Base-by-base conservation (phyloP, 2,113 vertebrate species). In the Stomatorhinus ivindoensis region DNA sequence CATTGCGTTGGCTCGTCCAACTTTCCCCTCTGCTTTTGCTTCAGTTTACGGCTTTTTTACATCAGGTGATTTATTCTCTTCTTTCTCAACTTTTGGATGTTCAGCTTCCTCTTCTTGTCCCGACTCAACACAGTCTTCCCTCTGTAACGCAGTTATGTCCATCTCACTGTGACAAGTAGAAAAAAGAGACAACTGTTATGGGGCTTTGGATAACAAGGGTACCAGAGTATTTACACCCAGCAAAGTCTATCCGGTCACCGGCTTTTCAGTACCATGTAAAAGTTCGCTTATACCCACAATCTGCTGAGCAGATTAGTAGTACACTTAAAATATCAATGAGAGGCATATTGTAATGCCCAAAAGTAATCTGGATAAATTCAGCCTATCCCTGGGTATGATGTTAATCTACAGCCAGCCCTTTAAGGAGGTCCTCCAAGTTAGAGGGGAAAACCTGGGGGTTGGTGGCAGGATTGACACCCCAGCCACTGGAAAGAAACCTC, bases 1-100 rank as follows among this genome's bases (percentile, higher is more conserved):
- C 42, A 96, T 92, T 90, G 97, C 96, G 1, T 95, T 97, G 27
- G 95, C 93, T 84, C 97, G 96, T 88, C 96, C 89, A 1, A 96
- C 44, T 0, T 95, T 95, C 2, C 93, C 92, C 19, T 95, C 91
- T 76, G 95, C 94, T 89, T 93, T 82, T 0, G 48, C 96, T 85
- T 95, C 94, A 55, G 96, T 95, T 0, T 93, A 89, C 0, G 91
- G 92, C 31, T 94, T 92, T 24, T 96, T 89, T 0, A 47, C 88
- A 35, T 92, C 87, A 65, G 94, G 88, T 1, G 93, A 87, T 88
- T 92, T 89, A 24, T 95, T 94, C 86, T 94, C 93, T 88, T 92
- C 93, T 5, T 94, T 94, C 83, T 93, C 93, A 5, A 88, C 58
- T 51, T 90, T 42, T 0, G 93, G 92, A n/a, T 93, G 91, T 80